These are phyloP conservation scores for Frankliniella intonsa DNA, from an alignment of 2,888 invertebrate species.

Conservation along the genomic window DNA sequence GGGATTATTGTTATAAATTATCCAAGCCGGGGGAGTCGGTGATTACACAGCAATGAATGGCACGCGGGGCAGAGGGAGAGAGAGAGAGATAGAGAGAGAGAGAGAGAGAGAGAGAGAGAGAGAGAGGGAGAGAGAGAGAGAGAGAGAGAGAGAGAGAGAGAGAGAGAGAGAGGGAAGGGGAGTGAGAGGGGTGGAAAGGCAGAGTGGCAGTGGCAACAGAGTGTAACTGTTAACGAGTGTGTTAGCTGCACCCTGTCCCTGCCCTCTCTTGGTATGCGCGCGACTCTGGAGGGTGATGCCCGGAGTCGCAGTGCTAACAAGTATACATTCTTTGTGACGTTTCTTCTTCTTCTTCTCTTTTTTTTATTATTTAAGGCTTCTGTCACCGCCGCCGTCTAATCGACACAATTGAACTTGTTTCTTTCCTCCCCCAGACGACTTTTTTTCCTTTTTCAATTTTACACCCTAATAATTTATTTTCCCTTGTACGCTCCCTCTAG, in stretches of 20 bases:
- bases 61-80: background rate
- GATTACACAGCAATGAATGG: background rate
- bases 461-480: background rate
- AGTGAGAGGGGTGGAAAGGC: no score
- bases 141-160: no score
- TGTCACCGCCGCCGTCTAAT: background rate
- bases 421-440: background rate
- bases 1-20: slow-evolving; percentile 23
- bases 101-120: no score
- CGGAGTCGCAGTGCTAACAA: background rate
- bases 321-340: no score
- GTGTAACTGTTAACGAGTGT: background rate
- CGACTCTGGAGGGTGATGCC: background rate
- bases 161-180: no score
- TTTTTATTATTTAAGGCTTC: background rate
- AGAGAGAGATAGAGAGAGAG: no score
- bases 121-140: no score
- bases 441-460: background rate
- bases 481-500: background rate
- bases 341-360: no score
- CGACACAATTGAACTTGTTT: background rate
- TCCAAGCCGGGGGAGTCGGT: background rate
- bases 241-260: background rate
- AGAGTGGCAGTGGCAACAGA: background rate
- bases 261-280: no score